Conservation (phyloP, 35 echinoderm and acorn worm species). For the Patiria miniata region DNA sequence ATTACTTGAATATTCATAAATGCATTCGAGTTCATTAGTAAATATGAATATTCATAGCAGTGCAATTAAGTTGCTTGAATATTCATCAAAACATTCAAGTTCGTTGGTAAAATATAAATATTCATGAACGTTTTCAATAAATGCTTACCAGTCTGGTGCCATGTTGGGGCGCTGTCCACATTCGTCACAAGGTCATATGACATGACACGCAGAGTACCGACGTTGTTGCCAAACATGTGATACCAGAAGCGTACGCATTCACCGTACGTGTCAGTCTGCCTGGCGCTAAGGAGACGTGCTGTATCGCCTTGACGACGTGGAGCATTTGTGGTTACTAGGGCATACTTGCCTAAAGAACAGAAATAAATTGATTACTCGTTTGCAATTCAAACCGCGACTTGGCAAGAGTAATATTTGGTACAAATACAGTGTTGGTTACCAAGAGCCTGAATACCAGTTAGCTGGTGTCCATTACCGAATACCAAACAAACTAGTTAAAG, state of each 20-base stretch:
- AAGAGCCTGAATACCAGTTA: neutral
- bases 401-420: too few relatives aligned
- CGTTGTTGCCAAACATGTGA: constrained; percentile 62
- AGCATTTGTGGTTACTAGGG: constrained; percentile 39
- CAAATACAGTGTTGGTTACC: too few relatives aligned
- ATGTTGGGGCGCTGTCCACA: constrained; percentile 19
- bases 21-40: too few relatives aligned
- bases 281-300: constrained; percentile 55
- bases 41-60: too few relatives aligned
- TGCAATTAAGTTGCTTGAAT: too few relatives aligned
- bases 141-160: constrained; percentile 59
- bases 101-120: too few relatives aligned
- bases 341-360: constrained; percentile 47
- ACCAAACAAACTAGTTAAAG: constrained; percentile 80
- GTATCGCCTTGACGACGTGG: constrained; percentile 48
- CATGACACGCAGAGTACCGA: constrained; percentile 60
- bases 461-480: constrained; percentile 19
- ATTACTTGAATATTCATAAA: too few relatives aligned
- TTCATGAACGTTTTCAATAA: too few relatives aligned
- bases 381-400: too few relatives aligned
- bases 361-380: too few relatives aligned
- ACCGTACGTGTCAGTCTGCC: constrained; percentile 29
- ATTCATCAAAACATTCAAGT: too few relatives aligned
- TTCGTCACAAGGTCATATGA: constrained; percentile 54
- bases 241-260: constrained; percentile 84